Conservation (phyloP, 30 jellyfish, hydroid and myxozoan genomes). For the Aurelia aurita region DNA sequence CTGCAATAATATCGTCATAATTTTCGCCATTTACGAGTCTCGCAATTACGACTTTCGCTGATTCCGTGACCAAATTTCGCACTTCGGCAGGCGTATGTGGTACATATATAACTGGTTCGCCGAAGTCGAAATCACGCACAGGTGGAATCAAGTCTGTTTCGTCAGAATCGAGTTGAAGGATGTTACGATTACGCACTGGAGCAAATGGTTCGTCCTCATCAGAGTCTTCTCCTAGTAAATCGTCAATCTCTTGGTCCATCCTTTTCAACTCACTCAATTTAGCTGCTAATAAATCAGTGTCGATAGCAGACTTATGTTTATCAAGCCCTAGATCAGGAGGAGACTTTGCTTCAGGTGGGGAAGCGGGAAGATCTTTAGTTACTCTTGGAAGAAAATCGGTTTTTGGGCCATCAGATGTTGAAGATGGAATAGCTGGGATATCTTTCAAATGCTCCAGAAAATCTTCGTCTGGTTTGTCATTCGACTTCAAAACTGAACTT, state of each 20-base stretch:
- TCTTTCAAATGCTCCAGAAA: no score
- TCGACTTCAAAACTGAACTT: no score
- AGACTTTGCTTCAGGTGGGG: constrained; percentile 56
- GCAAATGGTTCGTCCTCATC: constrained; percentile 86
- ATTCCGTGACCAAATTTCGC: constrained; percentile 55
- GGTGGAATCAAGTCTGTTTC: constrained; percentile 62
- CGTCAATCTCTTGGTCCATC: constrained; percentile 93
- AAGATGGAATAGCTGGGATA: no score
- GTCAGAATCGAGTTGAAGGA: constrained; percentile 39
- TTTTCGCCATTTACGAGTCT: constrained; percentile 34
- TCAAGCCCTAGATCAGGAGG: constrained; percentile 31
- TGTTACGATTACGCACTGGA: constrained; percentile 26
- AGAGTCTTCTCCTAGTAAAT: constrained; percentile 80
- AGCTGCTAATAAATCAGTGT: constrained; percentile 81
- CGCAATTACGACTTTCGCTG: constrained; percentile 57
- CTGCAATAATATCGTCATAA: constrained; percentile 49
- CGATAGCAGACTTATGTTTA: constrained; percentile 44
- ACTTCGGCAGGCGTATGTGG: constrained; percentile 79
- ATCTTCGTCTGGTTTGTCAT: no score
- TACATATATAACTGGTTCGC: constrained; percentile 63
- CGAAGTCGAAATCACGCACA: constrained; percentile 66
- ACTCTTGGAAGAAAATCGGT: no score
- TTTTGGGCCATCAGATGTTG: no score
- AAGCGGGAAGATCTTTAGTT: neutral
- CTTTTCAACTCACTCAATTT: constrained; percentile 82